Percentiles rank a stretch among this genome's conserved stretches.
phyloP scores from a whole-genome alignment of 2,113 vertebrate species.

The Okapia johnstoni region DNA sequence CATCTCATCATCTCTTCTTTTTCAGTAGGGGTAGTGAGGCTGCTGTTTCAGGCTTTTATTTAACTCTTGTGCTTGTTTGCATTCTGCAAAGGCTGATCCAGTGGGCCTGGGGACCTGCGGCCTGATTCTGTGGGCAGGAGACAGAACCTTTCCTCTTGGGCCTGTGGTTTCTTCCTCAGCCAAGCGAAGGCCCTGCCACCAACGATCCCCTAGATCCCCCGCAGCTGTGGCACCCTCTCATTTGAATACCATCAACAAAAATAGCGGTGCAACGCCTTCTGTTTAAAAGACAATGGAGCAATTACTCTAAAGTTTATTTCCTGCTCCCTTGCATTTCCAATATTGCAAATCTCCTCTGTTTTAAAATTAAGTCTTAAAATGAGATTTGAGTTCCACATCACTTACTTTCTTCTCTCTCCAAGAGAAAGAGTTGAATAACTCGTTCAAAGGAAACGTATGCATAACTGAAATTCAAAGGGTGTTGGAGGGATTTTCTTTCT shows the following conservation, averaged over 20 bases:
- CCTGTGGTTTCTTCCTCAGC: not conserved
- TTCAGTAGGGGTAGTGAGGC: fast-evolving
- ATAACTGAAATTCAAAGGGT: conserved; percentile 56
- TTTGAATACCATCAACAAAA: conserved; percentile 63
- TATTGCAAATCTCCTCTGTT: conserved; percentile 58
- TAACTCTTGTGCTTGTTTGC: not conserved
- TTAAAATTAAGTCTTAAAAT: conserved; percentile 72
- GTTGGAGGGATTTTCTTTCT: conserved; percentile 41
- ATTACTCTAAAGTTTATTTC: conserved; percentile 57
- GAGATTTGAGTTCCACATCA: conserved; percentile 65
- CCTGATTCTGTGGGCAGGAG: not conserved
- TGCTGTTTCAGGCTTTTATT: not conserved
- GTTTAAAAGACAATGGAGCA: conserved; percentile 53
- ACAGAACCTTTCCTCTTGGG: not conserved
- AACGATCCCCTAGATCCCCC: not conserved
- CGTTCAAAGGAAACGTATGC: conserved; percentile 57
- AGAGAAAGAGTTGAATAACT: conserved; percentile 54
- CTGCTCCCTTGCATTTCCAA: conserved; percentile 57
- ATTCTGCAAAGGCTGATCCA: no score
- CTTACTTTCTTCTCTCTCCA: conserved; percentile 69
- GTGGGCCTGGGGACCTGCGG: not conserved
- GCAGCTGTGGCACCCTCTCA: conserved; percentile 16
- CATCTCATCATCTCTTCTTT: not conserved
- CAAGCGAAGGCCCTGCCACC: not conserved
- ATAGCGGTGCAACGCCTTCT: conserved; percentile 35